phyloP scores from a whole-genome alignment of 35 echinoderm and acorn worm species.

The Nesometra sesokonis region DNA sequence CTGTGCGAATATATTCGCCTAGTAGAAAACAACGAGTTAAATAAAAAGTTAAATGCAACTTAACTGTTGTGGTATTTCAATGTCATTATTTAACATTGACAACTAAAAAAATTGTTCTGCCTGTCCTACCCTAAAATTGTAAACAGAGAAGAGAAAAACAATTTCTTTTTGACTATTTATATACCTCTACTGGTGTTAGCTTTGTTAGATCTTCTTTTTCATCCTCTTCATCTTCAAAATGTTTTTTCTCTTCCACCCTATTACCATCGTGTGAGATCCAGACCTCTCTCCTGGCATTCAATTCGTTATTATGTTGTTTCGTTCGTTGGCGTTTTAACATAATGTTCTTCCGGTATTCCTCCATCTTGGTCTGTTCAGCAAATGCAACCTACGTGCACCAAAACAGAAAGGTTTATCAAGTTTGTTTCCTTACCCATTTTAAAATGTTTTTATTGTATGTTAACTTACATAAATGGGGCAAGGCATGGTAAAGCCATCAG shows the following conservation, averaged over 20 bases:
- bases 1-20: too few species aligned
- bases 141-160: background rate
- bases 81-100: too few species aligned
- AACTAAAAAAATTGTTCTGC: too few species aligned
- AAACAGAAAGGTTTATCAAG: background rate
- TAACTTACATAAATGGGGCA: too few species aligned
- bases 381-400: constrained; percentile 10
- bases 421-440: too few species aligned
- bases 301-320: background rate
- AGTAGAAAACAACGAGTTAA: too few species aligned
- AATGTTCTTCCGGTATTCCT: constrained; percentile 11
- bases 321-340: background rate
- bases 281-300: constrained; percentile 45
- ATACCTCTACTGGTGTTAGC: constrained; percentile 52
- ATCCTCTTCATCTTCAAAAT: constrained; percentile 31
- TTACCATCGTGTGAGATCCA: constrained; percentile 74
- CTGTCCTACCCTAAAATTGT: too few species aligned
- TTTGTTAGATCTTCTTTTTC: constrained; percentile 27
- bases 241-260: constrained; percentile 22
- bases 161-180: too few species aligned
- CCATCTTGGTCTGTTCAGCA: constrained; percentile 54
- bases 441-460: too few species aligned
- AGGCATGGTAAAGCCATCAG: too few species aligned
- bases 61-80: too few species aligned
- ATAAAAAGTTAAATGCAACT: too few species aligned